Percentiles rank a stretch among this genome's conserved stretches.
These are phyloP conservation scores for Erethizon dorsatum DNA, from an alignment of 2,797 vertebrate species.

Conservation along the genomic window DNA sequence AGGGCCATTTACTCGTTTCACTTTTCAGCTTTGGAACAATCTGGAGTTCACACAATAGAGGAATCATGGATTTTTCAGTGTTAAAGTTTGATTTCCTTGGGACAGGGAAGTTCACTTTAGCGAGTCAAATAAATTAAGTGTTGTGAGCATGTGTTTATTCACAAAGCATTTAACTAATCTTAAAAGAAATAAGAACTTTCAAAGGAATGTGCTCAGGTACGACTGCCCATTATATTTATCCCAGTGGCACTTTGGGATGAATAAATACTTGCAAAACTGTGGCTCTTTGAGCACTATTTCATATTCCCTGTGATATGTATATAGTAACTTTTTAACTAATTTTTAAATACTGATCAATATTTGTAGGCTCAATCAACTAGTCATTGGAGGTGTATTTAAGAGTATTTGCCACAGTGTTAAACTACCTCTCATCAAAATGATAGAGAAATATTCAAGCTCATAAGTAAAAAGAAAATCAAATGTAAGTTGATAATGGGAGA, in stretches of 20 bases:
- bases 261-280: not conserved
- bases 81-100: not conserved
- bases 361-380: not conserved
- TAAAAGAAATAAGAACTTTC: not conserved
- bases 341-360: not conserved
- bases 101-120: not conserved
- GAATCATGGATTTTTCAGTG: not conserved
- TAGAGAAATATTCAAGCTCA: not conserved
- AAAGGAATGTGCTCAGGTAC: not conserved
- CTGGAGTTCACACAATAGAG: not conserved
- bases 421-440: not conserved
- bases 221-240: not conserved
- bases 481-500: not conserved
- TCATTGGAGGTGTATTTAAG: not conserved
- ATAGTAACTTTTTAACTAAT: not conserved
- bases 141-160: not conserved
- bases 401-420: not conserved
- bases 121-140: not conserved
- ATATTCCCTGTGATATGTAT: not conserved
- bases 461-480: not conserved
- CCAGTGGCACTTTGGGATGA: not conserved
- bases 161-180: not conserved
- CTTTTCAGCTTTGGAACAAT: not conserved
- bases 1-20: conserved; percentile 56
- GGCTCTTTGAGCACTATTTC: not conserved